Base-by-base conservation (phyloP, 1,140 invertebrate genomes). In the Drosophila kepulauana region DNA sequence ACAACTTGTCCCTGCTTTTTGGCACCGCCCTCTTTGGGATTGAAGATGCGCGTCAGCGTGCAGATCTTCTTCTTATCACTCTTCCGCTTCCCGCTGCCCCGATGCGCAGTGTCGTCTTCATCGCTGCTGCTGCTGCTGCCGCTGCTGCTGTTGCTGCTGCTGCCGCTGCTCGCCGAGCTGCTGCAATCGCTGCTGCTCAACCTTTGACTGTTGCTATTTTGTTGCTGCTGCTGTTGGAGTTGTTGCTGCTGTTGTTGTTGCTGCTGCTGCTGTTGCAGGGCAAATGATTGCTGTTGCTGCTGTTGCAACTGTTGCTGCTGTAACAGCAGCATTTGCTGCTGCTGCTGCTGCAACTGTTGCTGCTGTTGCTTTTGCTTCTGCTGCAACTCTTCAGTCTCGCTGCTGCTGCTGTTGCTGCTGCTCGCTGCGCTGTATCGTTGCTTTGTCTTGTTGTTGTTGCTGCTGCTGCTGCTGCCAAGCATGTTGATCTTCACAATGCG, bases 61-160 rank as follows among this genome's bases (percentile, higher is more conserved):
- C 94, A 94, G 73, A 93, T 96, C 90, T 96, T 96, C 87, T 96
- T 96, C 75, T 95, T 96, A 82, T 96, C 82, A 58, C 80, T 87
- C 54, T 88, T 87, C 1, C 79, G 69, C 46, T 87, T 87, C 58
- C 74, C 75, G 46, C 10, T 85, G 77, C 45, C 78, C 46, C 68
- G 71, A 28, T 82, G 78, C 11, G 68, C 58, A 25, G 90, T 86
- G 8, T 90, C 86, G 3, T 76, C 76, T 56, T 85, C 88, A 56
- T 61, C 66, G 52, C 78, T 86, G 59, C 81, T 85, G 33, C 74
- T 74, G 13, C 77, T 71, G 25, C 67, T 70, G 54, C 61, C 65
- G 30, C 25, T 51, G 38, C 52, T 58, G 15, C 54, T 49, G 54
- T 20, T 58, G 59, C 54, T 65, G 35, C 30, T 8, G 59, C 54